These are phyloP conservation scores for Lamellibrachia columna DNA, from an alignment of 2,888 invertebrate species.

Conservation along the genomic window DNA sequence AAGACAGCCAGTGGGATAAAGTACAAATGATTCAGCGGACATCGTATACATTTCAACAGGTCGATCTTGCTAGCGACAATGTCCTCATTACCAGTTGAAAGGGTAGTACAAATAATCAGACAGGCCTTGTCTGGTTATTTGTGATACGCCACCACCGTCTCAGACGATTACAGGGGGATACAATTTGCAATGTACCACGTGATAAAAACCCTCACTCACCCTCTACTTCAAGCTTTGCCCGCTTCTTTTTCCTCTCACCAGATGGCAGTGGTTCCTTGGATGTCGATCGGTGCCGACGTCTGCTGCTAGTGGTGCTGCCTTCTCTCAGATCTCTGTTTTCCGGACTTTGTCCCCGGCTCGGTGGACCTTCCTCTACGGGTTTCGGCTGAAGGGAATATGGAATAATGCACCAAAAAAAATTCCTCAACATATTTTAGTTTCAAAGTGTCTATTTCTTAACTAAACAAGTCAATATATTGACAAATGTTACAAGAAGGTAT, in stretches of 20 bases:
- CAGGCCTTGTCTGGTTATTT: no score
- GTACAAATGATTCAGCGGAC: no score
- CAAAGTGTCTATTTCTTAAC: no score
- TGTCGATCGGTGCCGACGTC: background rate
- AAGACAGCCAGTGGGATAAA: no score
- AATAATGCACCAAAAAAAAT: background rate
- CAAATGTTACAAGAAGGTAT: no score
- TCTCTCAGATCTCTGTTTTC: background rate
- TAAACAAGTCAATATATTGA: no score
- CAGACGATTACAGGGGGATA: no score
- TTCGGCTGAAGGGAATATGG: background rate
- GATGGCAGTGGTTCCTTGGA: background rate
- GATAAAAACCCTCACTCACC: background rate
- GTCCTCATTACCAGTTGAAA: no score
- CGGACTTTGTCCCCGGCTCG: background rate
- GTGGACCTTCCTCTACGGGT: background rate
- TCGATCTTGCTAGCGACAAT: no score
- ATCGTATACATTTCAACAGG: no score
- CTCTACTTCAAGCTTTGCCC: background rate
- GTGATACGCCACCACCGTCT: no score
- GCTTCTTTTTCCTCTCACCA: background rate
- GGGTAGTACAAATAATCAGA: no score
- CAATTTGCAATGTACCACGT: background rate
- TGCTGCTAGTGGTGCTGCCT: background rate
- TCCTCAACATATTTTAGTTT: background rate